phyloP scores from a whole-genome alignment of 2,888 invertebrate genomes.

The Acanthoscelides obtectus region DNA sequence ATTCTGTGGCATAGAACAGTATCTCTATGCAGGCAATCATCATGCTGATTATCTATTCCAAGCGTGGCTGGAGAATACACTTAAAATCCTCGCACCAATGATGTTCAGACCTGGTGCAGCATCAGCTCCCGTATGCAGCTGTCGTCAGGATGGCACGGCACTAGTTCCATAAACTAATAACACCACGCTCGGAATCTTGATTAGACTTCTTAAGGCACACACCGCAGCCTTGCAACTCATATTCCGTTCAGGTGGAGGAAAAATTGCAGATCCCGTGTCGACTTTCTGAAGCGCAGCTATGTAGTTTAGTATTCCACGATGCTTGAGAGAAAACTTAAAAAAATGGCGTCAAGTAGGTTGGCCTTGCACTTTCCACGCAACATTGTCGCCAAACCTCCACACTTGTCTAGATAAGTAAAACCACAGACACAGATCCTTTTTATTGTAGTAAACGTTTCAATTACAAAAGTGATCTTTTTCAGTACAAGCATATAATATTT shows the following conservation, averaged over 20 bases:
- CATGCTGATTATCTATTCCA: neutral
- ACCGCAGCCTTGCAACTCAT: neutral
- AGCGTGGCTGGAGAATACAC: neutral
- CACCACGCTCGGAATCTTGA: neutral
- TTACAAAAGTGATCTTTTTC: no score
- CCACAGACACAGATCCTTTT: no score
- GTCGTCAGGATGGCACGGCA: neutral
- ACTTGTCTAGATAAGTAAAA: no score
- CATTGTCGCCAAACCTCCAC: no score
- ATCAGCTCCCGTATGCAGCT: neutral
- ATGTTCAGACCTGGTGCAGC: neutral
- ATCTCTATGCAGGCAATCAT: neutral
- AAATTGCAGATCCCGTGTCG: neutral
- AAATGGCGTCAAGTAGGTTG: no score
- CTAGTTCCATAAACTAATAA: neutral
- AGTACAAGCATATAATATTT: no score
- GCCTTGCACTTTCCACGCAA: no score
- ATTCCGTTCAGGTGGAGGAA: neutral
- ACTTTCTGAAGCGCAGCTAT: neutral
- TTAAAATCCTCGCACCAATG: neutral
- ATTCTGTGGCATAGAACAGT: neutral
- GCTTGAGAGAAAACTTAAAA: no score
- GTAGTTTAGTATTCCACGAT: no score
- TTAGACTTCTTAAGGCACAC: neutral
- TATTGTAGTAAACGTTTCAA: no score